Percentiles rank a stretch among this genome's conserved stretches.
These are phyloP conservation scores for Drosophila birchii DNA, from an alignment of 2,888 invertebrate genomes.

Conservation along the genomic window DNA sequence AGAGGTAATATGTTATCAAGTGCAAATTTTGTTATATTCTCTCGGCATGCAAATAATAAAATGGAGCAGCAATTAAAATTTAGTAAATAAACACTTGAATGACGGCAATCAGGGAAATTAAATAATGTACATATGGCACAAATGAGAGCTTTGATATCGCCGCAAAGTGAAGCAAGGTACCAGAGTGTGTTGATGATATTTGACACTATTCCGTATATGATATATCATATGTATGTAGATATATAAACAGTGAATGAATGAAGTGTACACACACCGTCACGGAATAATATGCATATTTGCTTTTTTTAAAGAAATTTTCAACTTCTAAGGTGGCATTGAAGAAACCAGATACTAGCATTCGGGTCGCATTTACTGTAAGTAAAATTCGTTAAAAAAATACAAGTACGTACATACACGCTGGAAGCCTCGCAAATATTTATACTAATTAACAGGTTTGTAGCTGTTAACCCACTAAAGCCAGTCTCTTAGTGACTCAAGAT, in stretches of 20 bases:
- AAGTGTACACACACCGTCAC: neutral
- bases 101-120: constrained; percentile 39
- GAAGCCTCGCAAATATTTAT: constrained; percentile 14
- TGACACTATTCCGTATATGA: constrained; percentile 2
- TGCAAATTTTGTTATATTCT: constrained; percentile 12
- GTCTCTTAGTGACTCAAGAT: constrained; percentile 33
- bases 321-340: constrained; percentile 25
- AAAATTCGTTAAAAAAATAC: constrained; percentile 2
- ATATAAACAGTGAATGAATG: constrained; percentile 4
- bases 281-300: constrained; percentile 16
- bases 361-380: constrained; percentile 7
- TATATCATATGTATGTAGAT: neutral
- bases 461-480: constrained; percentile 5
- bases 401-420: neutral
- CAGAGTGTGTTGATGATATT: constrained; percentile 9
- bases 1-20: constrained; percentile 9
- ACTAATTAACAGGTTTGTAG: constrained; percentile 10
- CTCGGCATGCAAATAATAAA: constrained; percentile 23
- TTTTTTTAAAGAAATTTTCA: constrained; percentile 2
- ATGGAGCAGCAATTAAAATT: constrained; percentile 36
- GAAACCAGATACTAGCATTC: constrained; percentile 12
- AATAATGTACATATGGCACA: constrained; percentile 25
- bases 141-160: constrained; percentile 33
- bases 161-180: constrained; percentile 15
- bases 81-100: constrained; percentile 37